Evolutionary conservation across 2,797 vertebrate species (phyloP).

Genomic region (Bradypus variegatus): DNA sequence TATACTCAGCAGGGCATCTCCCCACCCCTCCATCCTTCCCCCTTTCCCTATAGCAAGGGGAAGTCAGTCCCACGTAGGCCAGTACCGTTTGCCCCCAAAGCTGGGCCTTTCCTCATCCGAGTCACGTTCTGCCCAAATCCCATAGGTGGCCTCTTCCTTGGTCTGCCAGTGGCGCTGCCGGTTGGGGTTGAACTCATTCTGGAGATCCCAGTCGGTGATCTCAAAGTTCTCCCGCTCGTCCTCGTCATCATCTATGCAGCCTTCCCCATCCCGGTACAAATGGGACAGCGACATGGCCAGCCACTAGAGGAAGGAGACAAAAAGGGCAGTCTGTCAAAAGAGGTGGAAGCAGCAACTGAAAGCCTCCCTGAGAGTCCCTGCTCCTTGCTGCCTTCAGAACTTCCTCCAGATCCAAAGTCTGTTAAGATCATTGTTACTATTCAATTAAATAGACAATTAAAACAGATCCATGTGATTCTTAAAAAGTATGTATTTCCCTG

Average conservation of each 20-base stretch:
- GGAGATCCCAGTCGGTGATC: constrained; percentile 95
- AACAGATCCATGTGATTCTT: background rate
- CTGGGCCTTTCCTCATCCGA: constrained; percentile 94
- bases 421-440: no score
- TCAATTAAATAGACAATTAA: background rate
- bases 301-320: background rate
- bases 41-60: background rate
- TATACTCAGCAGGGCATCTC: no score
- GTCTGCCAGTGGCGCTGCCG: constrained; percentile 88
- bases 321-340: background rate
- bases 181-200: constrained; percentile 98
- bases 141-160: constrained; percentile 95
- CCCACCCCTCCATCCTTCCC: background rate
- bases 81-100: constrained; percentile 92
- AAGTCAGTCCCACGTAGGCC: background rate
- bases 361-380: background rate
- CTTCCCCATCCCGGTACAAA: constrained; percentile 83
- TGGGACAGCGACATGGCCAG: constrained; percentile 92
- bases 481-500: background rate
- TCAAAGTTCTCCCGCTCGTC: constrained; percentile 96
- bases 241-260: constrained; percentile 80
- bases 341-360: no score
- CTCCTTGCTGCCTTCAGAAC: background rate
- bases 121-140: constrained; percentile 94
- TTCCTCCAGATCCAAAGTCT: background rate